Evolutionary conservation across 1,140 invertebrate genomes (phyloP).

Genomic region (Zophobas atratus): DNA sequence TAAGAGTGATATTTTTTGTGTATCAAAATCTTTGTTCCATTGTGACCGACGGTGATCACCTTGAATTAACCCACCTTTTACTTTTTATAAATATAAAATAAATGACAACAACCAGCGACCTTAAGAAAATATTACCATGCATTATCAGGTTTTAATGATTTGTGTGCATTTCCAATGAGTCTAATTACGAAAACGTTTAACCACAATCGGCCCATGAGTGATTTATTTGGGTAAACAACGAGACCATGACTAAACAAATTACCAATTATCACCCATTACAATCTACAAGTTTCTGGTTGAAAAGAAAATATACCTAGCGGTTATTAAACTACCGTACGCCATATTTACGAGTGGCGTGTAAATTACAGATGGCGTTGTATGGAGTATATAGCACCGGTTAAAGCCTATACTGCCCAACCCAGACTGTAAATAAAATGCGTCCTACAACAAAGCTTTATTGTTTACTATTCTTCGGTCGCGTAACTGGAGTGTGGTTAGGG

Average conservation of each 20-base stretch:
- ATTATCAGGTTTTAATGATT: constrained; percentile 27
- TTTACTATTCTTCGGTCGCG: constrained; percentile 9
- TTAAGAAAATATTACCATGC: constrained; percentile 22
- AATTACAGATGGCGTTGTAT: constrained; percentile 33
- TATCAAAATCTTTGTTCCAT: constrained; percentile 21
- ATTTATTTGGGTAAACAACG: constrained; percentile 36
- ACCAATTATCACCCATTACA: constrained; percentile 32
- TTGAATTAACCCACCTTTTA: constrained; percentile 41
- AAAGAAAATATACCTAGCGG: constrained; percentile 16
- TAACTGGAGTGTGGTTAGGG: constrained; percentile 12
- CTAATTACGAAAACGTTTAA: constrained; percentile 38
- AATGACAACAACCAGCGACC: constrained; percentile 41
- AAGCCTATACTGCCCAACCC: not conserved
- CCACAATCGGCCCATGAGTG: constrained; percentile 32
- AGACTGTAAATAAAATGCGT: constrained; percentile 26
- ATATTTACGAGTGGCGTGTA: not conserved
- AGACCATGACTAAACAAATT: constrained; percentile 39
- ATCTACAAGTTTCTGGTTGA: constrained; percentile 21
- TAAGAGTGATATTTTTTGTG: not conserved
- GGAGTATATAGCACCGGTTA: not conserved
- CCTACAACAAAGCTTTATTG: constrained; percentile 25
- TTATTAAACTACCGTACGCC: constrained; percentile 16
- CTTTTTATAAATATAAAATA: constrained; percentile 42
- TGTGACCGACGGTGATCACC: constrained; percentile 10
- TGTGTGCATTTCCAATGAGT: constrained; percentile 22